phyloP scores from a whole-genome alignment of 2,797 vertebrate species.

The Falco columbarius region DNA sequence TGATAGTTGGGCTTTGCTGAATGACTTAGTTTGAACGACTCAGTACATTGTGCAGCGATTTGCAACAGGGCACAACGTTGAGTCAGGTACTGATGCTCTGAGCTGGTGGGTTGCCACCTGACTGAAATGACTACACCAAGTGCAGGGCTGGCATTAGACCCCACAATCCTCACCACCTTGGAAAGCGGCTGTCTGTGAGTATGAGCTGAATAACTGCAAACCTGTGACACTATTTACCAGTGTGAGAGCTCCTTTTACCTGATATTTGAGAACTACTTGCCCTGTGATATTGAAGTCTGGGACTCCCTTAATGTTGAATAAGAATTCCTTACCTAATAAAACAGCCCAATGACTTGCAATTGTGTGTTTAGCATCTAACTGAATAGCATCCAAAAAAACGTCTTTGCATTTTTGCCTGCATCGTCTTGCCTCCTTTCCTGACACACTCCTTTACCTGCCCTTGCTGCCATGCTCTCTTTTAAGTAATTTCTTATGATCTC shows the following conservation, averaged over 20 bases:
- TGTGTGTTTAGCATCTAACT: not conserved
- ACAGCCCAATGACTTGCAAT: not conserved
- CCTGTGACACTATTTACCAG: not conserved
- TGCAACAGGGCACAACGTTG: not conserved
- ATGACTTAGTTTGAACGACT: not conserved
- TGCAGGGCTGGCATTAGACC: not conserved
- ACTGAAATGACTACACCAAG: not conserved
- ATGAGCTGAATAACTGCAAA: not conserved
- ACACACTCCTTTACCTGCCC: constrained; percentile 19
- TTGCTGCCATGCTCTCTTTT: constrained; percentile 20
- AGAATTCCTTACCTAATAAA: not conserved
- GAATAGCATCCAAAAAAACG: not conserved
- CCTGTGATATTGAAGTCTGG: not conserved
- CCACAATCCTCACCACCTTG: not conserved
- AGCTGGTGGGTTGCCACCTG: not conserved
- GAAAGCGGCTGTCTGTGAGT: not conserved
- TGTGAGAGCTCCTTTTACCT: not conserved
- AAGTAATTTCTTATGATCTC: constrained; percentile 56
- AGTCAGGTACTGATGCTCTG: not conserved
- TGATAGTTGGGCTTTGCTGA: not conserved
- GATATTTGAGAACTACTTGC: not conserved
- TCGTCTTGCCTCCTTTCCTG: not conserved
- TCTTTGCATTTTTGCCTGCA: constrained; percentile 32
- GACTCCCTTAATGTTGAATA: not conserved
- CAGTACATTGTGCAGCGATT: not conserved